phyloP scores from a whole-genome alignment of 2,888 invertebrate species.

The Spodoptera picta region DNA sequence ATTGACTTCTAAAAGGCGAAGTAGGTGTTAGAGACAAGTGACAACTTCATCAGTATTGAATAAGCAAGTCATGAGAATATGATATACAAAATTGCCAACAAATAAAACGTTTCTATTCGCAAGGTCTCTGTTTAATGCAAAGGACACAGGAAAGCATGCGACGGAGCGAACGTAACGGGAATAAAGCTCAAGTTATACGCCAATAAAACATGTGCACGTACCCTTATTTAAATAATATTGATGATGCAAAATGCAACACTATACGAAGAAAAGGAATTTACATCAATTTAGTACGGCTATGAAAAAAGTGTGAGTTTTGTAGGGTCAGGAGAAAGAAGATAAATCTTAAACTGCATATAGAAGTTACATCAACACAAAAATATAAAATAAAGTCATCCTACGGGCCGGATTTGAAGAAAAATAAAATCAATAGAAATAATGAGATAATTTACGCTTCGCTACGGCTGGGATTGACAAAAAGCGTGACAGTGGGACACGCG shows the following conservation, averaged over 20 bases:
- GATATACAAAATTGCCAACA: background rate
- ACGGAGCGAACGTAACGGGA: conserved; percentile 65
- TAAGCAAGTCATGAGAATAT: too few relatives aligned
- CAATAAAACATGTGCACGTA: conserved; percentile 32
- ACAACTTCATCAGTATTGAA: too few relatives aligned
- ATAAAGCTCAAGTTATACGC: conserved; percentile 35
- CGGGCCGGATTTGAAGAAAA: conserved; percentile 60
- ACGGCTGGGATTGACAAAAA: conserved; percentile 73
- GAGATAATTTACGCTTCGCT: conserved; percentile 77
- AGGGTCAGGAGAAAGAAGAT: too few relatives aligned
- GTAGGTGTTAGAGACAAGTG: too few relatives aligned
- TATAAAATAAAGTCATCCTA: conserved; percentile 42
- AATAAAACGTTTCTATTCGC: conserved; percentile 6
- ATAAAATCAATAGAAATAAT: conserved; percentile 74
- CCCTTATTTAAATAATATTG: conserved; percentile 37
- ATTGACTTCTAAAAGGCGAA: too few relatives aligned
- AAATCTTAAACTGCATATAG: too few relatives aligned
- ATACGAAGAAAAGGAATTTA: background rate
- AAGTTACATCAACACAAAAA: conserved; percentile 13
- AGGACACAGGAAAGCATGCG: conserved; percentile 55
- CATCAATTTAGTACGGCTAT: too few relatives aligned
- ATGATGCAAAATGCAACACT: conserved; percentile 26
- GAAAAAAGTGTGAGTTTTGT: too few relatives aligned
- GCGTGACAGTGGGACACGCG: conserved; percentile 79
- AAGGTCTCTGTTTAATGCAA: conserved; percentile 61